Evolutionary conservation across 2,888 invertebrate species (phyloP).

Genomic region (Acanthosepion lycidas): DNA sequence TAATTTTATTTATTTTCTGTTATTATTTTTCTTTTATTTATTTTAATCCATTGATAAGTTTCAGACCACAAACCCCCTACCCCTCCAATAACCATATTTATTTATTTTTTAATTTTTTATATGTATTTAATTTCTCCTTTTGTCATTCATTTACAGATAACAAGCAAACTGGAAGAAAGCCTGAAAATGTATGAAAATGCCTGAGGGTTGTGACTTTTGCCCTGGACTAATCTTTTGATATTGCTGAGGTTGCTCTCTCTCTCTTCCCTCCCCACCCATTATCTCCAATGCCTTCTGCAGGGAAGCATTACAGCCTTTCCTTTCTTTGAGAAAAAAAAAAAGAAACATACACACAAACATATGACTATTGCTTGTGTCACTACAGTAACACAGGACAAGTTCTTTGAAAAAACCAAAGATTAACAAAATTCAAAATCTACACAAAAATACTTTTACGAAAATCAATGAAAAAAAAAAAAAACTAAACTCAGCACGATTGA

Average conservation of each 20-base stretch:
- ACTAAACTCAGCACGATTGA: not conserved
- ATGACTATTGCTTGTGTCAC: not conserved
- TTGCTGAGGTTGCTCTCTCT: not conserved
- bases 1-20: too few species aligned
- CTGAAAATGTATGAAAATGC: constrained; percentile 54
- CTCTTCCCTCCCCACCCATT: not conserved
- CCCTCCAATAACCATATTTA: too few species aligned
- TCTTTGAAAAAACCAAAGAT: constrained; percentile 5
- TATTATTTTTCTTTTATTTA: too few species aligned
- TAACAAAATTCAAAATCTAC: not conserved
- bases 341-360: not conserved
- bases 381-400: not conserved
- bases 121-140: not conserved
- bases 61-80: too few species aligned
- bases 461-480: not conserved
- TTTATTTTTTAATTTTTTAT: too few species aligned
- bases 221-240: not conserved
- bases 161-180: constrained; percentile 58
- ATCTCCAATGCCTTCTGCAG: not conserved
- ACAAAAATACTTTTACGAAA: not conserved
- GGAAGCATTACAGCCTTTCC: too few species aligned
- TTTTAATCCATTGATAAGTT: too few species aligned
- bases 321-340: too few species aligned
- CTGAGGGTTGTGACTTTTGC: constrained; percentile 42
- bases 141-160: constrained; percentile 55